Evolutionary conservation across 2,113 vertebrate genomes (phyloP), one percentile per base, ranked within the genome.

Genomic region (Nothobranchius furzeri): DNA sequence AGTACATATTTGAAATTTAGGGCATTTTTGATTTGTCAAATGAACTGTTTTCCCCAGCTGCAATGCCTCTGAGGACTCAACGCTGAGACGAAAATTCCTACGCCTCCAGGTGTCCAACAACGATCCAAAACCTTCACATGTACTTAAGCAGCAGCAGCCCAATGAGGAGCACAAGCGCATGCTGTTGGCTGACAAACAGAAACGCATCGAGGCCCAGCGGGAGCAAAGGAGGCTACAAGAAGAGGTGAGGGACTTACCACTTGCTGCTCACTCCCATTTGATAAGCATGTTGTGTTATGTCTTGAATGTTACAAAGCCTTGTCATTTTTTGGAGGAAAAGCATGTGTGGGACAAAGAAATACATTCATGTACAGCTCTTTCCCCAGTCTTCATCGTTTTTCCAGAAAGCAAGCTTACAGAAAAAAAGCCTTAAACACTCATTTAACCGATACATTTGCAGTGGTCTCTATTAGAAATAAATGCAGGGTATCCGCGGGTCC

Each of bases 131-230:
- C 30, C 30, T 30, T 30, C 30, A 30, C 94, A 96, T 0, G 97
- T 96, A 0, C 93, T 96, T 89, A 96, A 98, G 81, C 96, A 98
- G 75, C 95, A 98, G 88, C 97, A 98, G 88, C 98, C 30, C 30
- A 30, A 99, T 0, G 97, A 99, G 79, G 96, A 97, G 82, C 96
- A 98, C 91, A 98, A 98, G 88, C 89, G 96, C 68, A 92, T 98
- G 35, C 81, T 99, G 58, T 82, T 99, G 93, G 96, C 96, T 0
- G 97, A 99, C 90, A 91, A 97, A 70, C 96, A 99, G 92, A 99
- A 98, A 71, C 94, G 97, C 78, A 98, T 98, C 0, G 97, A 99
- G 89, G 96, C 98, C 87, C 97, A 99, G 92, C 97, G 96, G 90
- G 96, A 98, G 85, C 97, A 99, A 92, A 93, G 97, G 65, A 77